Conservation (phyloP, 2,797 vertebrate species). For the Spinus pinus region DNA sequence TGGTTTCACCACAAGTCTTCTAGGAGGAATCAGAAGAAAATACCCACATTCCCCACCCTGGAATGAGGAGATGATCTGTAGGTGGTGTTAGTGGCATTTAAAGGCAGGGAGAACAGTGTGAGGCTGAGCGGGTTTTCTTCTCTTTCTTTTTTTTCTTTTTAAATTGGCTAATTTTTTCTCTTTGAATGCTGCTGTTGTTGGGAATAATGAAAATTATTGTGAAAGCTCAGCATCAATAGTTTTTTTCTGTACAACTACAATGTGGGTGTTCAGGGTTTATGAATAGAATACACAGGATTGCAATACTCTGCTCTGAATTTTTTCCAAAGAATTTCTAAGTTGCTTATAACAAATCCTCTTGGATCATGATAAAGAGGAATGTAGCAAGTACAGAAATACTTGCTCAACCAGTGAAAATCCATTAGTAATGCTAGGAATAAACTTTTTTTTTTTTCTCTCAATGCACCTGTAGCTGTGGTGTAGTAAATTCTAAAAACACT, state of each 20-base stretch:
- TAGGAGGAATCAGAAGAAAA: background rate
- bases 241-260: background rate
- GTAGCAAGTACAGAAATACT: background rate
- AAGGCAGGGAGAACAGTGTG: background rate
- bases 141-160: background rate
- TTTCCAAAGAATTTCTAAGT: background rate
- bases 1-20: background rate
- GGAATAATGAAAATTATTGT: background rate
- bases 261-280: background rate
- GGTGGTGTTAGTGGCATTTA: background rate
- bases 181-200: background rate
- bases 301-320: background rate
- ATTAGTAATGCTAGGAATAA: background rate
- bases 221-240: background rate
- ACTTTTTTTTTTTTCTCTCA: background rate
- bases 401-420: background rate
- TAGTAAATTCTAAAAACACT: background rate
- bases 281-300: background rate
- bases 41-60: background rate
- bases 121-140: rapidly evolving
- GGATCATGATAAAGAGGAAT: background rate
- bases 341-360: background rate
- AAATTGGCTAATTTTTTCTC: background rate
- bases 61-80: background rate
- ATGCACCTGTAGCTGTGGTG: background rate